Percentiles rank a stretch among this genome's conserved stretches.
phyloP scores from a whole-genome alignment of 2,888 invertebrate species.

The Acanthopleura granulata region DNA sequence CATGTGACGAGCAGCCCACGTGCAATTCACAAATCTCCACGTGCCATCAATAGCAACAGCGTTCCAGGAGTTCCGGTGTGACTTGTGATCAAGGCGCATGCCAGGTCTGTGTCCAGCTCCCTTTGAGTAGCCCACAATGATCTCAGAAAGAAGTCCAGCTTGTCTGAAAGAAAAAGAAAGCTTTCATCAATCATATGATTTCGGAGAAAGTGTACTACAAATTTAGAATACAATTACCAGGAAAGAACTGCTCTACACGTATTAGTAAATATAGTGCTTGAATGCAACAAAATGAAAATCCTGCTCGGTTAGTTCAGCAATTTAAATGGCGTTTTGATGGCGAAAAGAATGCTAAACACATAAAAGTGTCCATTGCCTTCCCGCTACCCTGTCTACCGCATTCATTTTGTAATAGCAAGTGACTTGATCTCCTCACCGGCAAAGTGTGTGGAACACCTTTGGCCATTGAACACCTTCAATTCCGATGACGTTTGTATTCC shows the following conservation, averaged over 20 bases:
- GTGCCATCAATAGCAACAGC: slow-evolving; percentile 98
- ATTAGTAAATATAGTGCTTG: background rate
- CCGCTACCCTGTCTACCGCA: too few relatives aligned
- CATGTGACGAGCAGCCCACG: slow-evolving; percentile 81
- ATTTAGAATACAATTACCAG: background rate
- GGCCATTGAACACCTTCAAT: slow-evolving; percentile 97
- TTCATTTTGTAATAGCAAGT: too few relatives aligned
- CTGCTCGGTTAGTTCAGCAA: too few relatives aligned
- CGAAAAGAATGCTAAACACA: too few relatives aligned
- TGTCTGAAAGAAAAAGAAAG: slow-evolving; percentile 77
- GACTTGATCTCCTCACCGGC: slow-evolving; percentile 83
- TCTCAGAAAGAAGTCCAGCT: slow-evolving; percentile 97
- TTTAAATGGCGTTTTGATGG: too few relatives aligned
- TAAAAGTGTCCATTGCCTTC: too few relatives aligned
- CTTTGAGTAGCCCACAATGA: slow-evolving; percentile 97
- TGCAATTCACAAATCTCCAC: slow-evolving; percentile 91
- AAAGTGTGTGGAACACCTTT: slow-evolving; percentile 94
- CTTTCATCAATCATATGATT: background rate
- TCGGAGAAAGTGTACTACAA: background rate
- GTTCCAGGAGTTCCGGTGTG: slow-evolving; percentile 97
- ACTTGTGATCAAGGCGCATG: slow-evolving; percentile 58
- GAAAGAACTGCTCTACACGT: background rate
- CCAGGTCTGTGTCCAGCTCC: slow-evolving; percentile 99
- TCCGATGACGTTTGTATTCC: slow-evolving; percentile 89
- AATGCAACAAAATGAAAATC: background rate